Evolutionary conservation across 2,888 invertebrate species (phyloP).

Genomic region (Gasteruption jaculator): DNA sequence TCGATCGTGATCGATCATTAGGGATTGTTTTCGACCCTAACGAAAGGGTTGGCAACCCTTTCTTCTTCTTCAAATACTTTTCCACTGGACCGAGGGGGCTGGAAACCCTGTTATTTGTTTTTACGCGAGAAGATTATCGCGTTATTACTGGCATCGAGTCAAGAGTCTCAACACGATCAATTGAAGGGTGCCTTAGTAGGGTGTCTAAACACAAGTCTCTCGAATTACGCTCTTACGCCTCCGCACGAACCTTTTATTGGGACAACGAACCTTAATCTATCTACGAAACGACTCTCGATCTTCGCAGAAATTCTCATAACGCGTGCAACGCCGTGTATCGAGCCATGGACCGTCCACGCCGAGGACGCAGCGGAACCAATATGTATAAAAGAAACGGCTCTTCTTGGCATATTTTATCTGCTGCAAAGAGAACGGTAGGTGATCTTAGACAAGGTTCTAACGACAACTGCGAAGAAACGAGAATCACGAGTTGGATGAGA

Average conservation of each 20-base stretch:
- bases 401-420: too few relatives aligned
- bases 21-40: slow-evolving; percentile 32
- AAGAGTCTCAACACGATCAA: slow-evolving; percentile 30
- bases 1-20: slow-evolving; percentile 49
- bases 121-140: slow-evolving; percentile 47
- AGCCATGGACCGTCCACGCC: too few relatives aligned
- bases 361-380: too few relatives aligned
- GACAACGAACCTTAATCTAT: neutral
- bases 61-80: slow-evolving; percentile 12
- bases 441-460: slow-evolving; percentile 28
- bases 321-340: too few relatives aligned
- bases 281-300: slow-evolving; percentile 6
- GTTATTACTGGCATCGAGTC: slow-evolving; percentile 44
- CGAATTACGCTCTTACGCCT: slow-evolving; percentile 39
- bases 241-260: neutral
- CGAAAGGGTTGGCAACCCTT: slow-evolving; percentile 9
- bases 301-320: too few relatives aligned
- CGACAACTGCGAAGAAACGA: slow-evolving; percentile 15
- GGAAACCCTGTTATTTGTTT: slow-evolving; percentile 39
- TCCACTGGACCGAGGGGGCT: slow-evolving; percentile 14
- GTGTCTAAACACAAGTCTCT: slow-evolving; percentile 31
- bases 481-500: slow-evolving; percentile 12
- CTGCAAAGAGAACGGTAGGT: slow-evolving; percentile 24
- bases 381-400: slow-evolving; percentile 21
- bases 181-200: slow-evolving; percentile 14